phyloP scores from a whole-genome alignment of 1,140 invertebrate genomes.

The Papilio aristodemus region DNA sequence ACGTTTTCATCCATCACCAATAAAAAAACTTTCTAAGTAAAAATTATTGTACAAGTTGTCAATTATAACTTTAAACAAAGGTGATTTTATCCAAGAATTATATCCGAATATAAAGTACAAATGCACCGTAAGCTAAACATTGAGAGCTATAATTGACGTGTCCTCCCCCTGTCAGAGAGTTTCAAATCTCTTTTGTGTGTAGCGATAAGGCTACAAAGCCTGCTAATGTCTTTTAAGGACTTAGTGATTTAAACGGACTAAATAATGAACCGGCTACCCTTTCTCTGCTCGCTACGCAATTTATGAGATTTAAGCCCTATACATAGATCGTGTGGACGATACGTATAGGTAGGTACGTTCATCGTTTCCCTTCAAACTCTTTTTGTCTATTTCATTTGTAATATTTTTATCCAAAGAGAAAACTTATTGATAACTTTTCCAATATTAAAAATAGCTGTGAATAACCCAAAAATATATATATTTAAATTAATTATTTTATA shows the following conservation, averaged over 20 bases:
- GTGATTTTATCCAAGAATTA: not conserved
- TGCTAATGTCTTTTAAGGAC: constrained; percentile 81
- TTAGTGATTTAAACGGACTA: constrained; percentile 81
- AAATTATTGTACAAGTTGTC: not conserved
- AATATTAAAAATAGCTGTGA: too few species aligned
- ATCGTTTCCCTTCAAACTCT: not conserved
- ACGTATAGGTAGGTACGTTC: constrained; percentile 33
- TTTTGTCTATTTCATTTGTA: not conserved
- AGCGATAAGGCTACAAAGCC: constrained; percentile 77
- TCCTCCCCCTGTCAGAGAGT: constrained; percentile 56
- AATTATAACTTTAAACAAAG: constrained; percentile 15
- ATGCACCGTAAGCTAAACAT: constrained; percentile 59
- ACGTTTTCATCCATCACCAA: not conserved
- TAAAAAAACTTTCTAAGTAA: constrained; percentile 10
- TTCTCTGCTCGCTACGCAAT: constrained; percentile 59
- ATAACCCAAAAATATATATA: too few species aligned
- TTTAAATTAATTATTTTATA: too few species aligned
- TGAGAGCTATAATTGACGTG: constrained; percentile 66
- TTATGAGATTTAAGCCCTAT: constrained; percentile 68
- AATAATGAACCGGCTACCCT: constrained; percentile 77
- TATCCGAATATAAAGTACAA: constrained; percentile 29
- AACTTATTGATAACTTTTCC: not conserved
- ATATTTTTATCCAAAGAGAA: not conserved
- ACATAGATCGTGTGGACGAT: constrained; percentile 40
- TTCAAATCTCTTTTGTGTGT: constrained; percentile 78